Conservation (phyloP, 1,140 invertebrate species). For the Idris sp. region DNA sequence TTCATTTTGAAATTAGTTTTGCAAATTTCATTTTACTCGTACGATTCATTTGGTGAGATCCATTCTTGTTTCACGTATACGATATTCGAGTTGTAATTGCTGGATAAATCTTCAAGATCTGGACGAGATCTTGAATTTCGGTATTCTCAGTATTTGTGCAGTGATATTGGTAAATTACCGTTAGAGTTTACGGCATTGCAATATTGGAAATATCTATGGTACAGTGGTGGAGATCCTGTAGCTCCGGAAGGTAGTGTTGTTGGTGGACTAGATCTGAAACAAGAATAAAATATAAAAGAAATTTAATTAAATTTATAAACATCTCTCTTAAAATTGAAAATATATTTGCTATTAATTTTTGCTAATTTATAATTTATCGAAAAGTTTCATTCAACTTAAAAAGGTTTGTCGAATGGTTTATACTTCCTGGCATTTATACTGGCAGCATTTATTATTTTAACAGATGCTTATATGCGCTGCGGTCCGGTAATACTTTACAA, state of each 20-base stretch:
- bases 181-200: conserved; percentile 75
- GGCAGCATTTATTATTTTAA: conserved; percentile 49
- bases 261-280: conserved; percentile 75
- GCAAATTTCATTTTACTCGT: conserved; percentile 32
- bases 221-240: conserved; percentile 74
- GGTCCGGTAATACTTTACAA: conserved; percentile 27
- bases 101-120: conserved; percentile 54
- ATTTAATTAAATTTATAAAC: too few relatives aligned
- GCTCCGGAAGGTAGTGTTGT: conserved; percentile 73
- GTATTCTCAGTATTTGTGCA: conserved; percentile 78
- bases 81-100: conserved; percentile 67
- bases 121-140: conserved; percentile 75
- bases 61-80: conserved; percentile 77
- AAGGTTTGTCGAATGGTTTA: conserved; percentile 51
- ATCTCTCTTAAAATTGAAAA: too few relatives aligned
- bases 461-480: conserved; percentile 39
- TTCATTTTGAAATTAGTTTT: too few relatives aligned
- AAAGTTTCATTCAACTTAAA: too few relatives aligned
- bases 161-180: conserved; percentile 75
- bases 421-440: conserved; percentile 49
- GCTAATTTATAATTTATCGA: too few relatives aligned
- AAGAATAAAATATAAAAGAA: conserved; percentile 23
- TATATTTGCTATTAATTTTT: too few relatives aligned
- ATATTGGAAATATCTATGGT: conserved; percentile 77
- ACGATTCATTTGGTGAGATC: conserved; percentile 68